These are phyloP conservation scores for Pogonomyrmex californicus DNA, from an alignment of 1,140 invertebrate species.

Conservation along the genomic window DNA sequence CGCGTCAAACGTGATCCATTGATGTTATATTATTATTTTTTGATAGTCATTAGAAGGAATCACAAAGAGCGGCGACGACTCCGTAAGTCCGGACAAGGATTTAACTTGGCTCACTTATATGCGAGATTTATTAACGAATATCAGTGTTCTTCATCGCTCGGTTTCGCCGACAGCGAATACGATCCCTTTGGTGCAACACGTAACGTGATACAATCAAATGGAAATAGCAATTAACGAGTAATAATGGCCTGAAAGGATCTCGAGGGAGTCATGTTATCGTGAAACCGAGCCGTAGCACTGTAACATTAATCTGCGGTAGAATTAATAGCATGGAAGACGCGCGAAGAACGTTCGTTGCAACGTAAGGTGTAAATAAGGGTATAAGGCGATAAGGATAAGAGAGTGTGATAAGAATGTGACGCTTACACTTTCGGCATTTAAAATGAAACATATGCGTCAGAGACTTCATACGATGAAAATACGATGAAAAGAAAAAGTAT, in stretches of 20 bases:
- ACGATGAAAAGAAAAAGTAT: neutral
- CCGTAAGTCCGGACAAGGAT: slow-evolving; percentile 10
- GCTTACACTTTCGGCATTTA: slow-evolving; percentile 25
- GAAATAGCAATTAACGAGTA: slow-evolving; percentile 25
- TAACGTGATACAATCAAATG: slow-evolving; percentile 30
- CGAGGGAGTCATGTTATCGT: neutral
- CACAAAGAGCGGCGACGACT: neutral
- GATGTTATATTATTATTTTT: slow-evolving; percentile 35
- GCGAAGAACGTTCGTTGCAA: slow-evolving; percentile 36
- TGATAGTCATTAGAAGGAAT: neutral
- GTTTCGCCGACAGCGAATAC: slow-evolving; percentile 7
- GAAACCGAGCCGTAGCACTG: slow-evolving; percentile 16
- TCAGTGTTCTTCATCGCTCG: neutral
- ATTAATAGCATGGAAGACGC: slow-evolving; percentile 22
- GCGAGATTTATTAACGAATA: neutral
- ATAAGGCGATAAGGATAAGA: slow-evolving; percentile 42
- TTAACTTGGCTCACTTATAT: slow-evolving; percentile 46
- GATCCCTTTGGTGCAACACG: neutral
- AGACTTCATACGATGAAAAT: neutral
- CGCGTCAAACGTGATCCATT: neutral
- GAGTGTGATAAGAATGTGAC: slow-evolving; percentile 54
- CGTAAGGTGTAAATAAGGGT: slow-evolving; percentile 76
- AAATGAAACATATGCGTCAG: slow-evolving; percentile 2
- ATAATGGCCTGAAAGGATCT: neutral
- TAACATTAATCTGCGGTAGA: slow-evolving; percentile 35